Conservation (phyloP, 1,140 invertebrate genomes). For the Aplysia californica region DNA sequence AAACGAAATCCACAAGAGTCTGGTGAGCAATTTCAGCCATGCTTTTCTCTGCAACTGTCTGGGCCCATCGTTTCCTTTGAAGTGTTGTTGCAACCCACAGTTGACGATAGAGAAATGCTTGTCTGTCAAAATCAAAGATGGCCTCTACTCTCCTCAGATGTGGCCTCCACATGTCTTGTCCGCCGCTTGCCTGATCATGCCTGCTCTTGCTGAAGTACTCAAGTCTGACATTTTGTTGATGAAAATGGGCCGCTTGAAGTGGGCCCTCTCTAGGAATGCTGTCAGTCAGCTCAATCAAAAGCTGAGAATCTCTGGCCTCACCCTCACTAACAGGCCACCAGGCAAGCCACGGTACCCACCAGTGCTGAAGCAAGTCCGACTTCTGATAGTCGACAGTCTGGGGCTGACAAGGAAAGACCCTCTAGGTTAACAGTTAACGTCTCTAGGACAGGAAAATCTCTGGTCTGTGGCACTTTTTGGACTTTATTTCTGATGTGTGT, state of each 20-base stretch:
- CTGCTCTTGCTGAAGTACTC: neutral
- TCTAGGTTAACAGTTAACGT: too few relatives aligned
- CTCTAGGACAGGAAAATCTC: too few relatives aligned
- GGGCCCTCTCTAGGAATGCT: constrained; percentile 5
- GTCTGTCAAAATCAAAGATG: constrained; percentile 26
- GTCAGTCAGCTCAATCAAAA: too few relatives aligned
- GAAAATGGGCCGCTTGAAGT: neutral
- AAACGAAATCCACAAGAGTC: constrained; percentile 16
- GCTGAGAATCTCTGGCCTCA: too few relatives aligned
- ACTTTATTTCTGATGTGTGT: too few relatives aligned
- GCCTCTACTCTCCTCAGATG: constrained; percentile 16
- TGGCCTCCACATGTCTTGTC: constrained; percentile 23
- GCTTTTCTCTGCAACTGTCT: constrained; percentile 17
- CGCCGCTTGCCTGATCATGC: constrained; percentile 1
- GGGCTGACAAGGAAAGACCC: too few relatives aligned
- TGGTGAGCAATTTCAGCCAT: constrained; percentile 17
- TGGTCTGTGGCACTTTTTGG: too few relatives aligned
- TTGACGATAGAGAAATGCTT: constrained; percentile 23
- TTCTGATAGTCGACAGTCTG: too few relatives aligned
- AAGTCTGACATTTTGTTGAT: constrained; percentile 15
- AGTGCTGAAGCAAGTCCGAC: too few relatives aligned
- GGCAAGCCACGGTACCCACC: too few relatives aligned
- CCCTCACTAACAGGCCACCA: too few relatives aligned
- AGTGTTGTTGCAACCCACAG: neutral
- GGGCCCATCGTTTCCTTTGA: neutral